Conservation (phyloP, 2,888 invertebrate genomes). For the Caradrina kadenii region DNA sequence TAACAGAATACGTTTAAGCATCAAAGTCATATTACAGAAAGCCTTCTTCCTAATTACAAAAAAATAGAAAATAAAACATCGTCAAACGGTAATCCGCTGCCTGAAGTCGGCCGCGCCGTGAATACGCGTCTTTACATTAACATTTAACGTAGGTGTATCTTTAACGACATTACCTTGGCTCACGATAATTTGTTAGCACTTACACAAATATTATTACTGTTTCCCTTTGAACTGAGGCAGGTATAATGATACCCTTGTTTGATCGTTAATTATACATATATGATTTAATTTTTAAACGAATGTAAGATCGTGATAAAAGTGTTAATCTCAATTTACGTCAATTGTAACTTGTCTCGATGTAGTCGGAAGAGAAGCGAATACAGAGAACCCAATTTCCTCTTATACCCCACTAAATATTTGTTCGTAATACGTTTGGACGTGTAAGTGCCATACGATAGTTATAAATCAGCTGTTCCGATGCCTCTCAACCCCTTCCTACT, state of each 20-base stretch:
- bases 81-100: neutral
- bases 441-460: slow-evolving; percentile 18
- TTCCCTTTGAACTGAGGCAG: slow-evolving; percentile 30
- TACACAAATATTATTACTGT: slow-evolving; percentile 37
- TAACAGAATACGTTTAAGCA: neutral
- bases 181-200: slow-evolving; percentile 40
- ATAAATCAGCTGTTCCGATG: slow-evolving; percentile 53
- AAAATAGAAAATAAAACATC: neutral
- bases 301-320: neutral
- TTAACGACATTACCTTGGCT: slow-evolving; percentile 39
- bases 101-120: neutral
- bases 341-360: slow-evolving; percentile 6
- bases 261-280: neutral
- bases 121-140: slow-evolving; percentile 21
- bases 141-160: slow-evolving; percentile 39
- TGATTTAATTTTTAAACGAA: neutral
- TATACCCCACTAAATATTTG: slow-evolving; percentile 32
- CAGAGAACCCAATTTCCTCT: slow-evolving; percentile 26
- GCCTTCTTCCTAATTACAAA: neutral
- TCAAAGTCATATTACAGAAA: too few species aligned
- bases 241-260: slow-evolving; percentile 13
- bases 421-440: slow-evolving; percentile 40
- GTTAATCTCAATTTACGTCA: slow-evolving; percentile 11
- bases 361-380: slow-evolving; percentile 5
- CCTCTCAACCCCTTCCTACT: slow-evolving; percentile 31